Conservation (phyloP, 92 coral and sea anemone genomes). For the Epizoanthus stellaris region DNA sequence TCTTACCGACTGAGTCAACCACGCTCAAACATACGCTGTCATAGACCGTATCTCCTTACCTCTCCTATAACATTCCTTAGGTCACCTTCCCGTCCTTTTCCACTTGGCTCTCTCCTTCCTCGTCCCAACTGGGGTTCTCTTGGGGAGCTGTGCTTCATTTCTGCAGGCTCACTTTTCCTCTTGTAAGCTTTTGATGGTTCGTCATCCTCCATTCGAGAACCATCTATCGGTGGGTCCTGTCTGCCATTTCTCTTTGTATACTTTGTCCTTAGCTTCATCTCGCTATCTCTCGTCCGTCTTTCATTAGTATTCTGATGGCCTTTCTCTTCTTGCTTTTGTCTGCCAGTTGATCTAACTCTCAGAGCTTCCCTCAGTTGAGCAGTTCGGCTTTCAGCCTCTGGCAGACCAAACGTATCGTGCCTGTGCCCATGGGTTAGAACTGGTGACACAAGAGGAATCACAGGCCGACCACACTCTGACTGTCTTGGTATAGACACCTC, state of each 20-base stretch:
- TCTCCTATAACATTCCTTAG: conserved; percentile 55
- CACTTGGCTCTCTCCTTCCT: background rate
- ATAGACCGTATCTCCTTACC: conserved; percentile 12
- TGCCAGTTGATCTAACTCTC: background rate
- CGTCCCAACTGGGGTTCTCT: background rate
- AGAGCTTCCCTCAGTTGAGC: background rate
- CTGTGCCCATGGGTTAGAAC: background rate
- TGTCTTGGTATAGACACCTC: conserved; percentile 17
- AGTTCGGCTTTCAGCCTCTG: background rate
- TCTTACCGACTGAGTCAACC: too few species aligned
- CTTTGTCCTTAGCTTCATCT: background rate
- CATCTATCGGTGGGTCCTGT: background rate
- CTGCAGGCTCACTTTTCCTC: background rate
- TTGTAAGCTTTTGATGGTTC: background rate
- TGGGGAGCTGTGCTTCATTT: background rate
- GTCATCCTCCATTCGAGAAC: background rate
- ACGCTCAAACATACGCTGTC: too few species aligned
- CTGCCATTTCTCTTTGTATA: background rate
- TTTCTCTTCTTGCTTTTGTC: background rate
- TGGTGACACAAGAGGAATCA: conserved; percentile 15
- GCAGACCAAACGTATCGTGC: background rate
- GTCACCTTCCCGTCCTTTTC: conserved; percentile 1
- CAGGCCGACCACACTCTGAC: background rate
- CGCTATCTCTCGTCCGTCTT: background rate
- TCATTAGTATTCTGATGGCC: background rate